phyloP scores from a whole-genome alignment of 2,113 vertebrate genomes.

The Urocolius indicus region DNA sequence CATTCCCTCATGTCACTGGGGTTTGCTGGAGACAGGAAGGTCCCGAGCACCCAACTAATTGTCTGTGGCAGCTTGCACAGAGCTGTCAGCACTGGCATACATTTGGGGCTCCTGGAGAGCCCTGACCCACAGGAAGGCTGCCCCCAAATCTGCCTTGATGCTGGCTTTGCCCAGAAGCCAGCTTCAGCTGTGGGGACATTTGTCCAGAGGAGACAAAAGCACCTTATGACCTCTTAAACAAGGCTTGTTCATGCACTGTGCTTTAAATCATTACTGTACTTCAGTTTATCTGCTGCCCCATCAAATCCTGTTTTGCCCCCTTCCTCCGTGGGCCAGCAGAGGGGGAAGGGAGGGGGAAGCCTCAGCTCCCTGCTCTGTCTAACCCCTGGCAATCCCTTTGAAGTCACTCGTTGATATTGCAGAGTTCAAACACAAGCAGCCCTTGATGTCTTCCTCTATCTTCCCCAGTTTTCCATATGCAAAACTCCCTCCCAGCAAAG shows the following conservation, averaged over 20 bases:
- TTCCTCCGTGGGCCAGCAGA: accelerated
- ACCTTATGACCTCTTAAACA: background rate
- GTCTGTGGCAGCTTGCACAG: background rate
- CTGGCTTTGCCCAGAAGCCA: background rate
- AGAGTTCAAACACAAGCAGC: background rate
- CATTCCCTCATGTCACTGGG: background rate
- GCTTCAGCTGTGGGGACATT: background rate
- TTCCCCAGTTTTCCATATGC: background rate
- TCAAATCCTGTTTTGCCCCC: background rate
- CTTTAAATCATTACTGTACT: background rate
- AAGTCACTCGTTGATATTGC: background rate
- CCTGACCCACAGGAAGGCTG: background rate
- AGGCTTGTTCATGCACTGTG: background rate
- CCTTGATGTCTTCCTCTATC: background rate
- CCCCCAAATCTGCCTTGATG: accelerated
- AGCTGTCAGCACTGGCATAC: background rate
- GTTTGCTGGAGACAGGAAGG: slow-evolving; percentile 1
- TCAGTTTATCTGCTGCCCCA: background rate
- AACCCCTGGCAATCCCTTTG: background rate
- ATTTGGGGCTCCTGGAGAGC: background rate
- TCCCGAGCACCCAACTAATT: accelerated
- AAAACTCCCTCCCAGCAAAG: background rate
- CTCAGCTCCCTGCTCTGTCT: background rate
- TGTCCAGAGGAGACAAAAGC: background rate
- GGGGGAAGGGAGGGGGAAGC: background rate